These are phyloP conservation scores for Sarcophaga rosellei DNA, from an alignment of 2,888 invertebrate genomes.

Conservation along the genomic window DNA sequence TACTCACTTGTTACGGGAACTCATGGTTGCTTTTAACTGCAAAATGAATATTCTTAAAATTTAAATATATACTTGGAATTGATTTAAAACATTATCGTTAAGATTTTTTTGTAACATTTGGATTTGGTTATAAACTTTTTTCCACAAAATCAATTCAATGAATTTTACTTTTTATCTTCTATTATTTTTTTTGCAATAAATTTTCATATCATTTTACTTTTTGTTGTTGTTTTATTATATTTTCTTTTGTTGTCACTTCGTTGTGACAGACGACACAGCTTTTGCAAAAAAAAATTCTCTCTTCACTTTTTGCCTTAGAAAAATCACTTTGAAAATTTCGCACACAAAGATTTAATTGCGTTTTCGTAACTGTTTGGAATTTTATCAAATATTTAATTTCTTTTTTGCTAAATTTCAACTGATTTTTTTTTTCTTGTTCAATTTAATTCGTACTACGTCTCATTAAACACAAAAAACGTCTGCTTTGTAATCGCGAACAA, in stretches of 20 bases:
- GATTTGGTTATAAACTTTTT: constrained; percentile 14
- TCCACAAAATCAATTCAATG: constrained; percentile 1
- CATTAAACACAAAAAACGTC: constrained; percentile 59
- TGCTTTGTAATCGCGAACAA: constrained; percentile 59
- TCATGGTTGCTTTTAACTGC: constrained; percentile 71
- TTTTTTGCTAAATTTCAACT: constrained; percentile 54
- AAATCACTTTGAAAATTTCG: constrained; percentile 44
- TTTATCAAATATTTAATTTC: constrained; percentile 42
- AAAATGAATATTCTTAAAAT: background rate
- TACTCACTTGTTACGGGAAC: constrained; percentile 79
- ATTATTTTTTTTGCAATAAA: constrained; percentile 25
- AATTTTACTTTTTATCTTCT: constrained; percentile 9
- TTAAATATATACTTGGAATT: background rate
- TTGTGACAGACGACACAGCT: constrained; percentile 11
- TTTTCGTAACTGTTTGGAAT: constrained; percentile 29
- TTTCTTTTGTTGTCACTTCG: constrained; percentile 27
- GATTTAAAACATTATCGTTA: constrained; percentile 40
- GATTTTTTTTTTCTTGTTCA: constrained; percentile 30
- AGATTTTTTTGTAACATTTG: background rate
- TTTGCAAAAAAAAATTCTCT: constrained; percentile 54
- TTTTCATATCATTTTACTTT: constrained; percentile 52
- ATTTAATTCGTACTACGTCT: constrained; percentile 55
- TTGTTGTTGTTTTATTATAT: constrained; percentile 41
- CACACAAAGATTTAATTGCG: constrained; percentile 23
- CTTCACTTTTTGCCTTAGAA: background rate